phyloP scores from a whole-genome alignment of 2,888 invertebrate species.

The Dicranocentrus wangi region DNA sequence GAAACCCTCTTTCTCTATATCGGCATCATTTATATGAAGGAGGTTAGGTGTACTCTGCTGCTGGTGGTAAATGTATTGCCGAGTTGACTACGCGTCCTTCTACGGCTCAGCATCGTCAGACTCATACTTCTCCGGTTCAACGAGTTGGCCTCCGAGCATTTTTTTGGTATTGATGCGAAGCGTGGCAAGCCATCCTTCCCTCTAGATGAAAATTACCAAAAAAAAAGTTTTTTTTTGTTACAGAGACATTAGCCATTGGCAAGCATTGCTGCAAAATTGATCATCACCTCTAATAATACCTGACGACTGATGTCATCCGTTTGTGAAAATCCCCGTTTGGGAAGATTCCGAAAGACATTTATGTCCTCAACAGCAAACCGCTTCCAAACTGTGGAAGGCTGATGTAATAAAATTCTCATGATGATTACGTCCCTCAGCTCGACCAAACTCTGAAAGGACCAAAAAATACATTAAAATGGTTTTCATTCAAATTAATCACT shows the following conservation, averaged over 20 bases:
- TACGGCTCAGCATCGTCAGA: constrained; percentile 61
- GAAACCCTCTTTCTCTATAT: too few relatives aligned
- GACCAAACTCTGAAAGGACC: constrained; percentile 73
- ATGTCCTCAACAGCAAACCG: constrained; percentile 75
- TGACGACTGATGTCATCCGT: constrained; percentile 67
- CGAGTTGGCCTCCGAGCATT: constrained; percentile 70
- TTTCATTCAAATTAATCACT: constrained; percentile 13
- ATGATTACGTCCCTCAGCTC: constrained; percentile 74
- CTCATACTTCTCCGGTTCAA: constrained; percentile 70
- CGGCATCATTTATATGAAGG: too few relatives aligned
- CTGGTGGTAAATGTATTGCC: too few relatives aligned
- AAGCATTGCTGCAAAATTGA: neutral
- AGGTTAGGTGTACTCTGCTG: too few relatives aligned
- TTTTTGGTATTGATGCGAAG: constrained; percentile 71
- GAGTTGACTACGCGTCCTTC: too few relatives aligned
- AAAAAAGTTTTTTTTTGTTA: constrained; percentile 11
- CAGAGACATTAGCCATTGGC: neutral
- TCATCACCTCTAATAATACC: too few relatives aligned
- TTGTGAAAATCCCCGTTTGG: constrained; percentile 68
- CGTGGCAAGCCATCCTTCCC: constrained; percentile 70
- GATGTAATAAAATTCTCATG: constrained; percentile 75
- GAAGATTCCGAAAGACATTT: constrained; percentile 72
- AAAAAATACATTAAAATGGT: neutral
- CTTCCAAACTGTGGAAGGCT: constrained; percentile 75
- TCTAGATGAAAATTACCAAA: constrained; percentile 51